Evolutionary conservation across 2,113 vertebrate genomes (phyloP), one percentile per base, ranked within the genome.

Genomic region (Cettia cetti): DNA sequence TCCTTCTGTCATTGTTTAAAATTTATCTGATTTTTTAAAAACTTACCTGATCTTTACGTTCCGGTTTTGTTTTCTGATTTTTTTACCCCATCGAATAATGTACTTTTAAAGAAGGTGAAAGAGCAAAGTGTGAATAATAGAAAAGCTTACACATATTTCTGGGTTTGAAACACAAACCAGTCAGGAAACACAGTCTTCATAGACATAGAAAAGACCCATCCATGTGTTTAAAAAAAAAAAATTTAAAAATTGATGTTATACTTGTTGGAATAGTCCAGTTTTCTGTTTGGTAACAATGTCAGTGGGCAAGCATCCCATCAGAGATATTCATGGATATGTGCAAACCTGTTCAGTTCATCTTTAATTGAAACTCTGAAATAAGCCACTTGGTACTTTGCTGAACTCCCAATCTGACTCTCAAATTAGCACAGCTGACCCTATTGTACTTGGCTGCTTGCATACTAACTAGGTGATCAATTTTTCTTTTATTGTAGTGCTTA

Each of bases 311-410:
- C 65, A 68, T 52, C 61, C 49, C 80, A 83, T 50, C 60, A 59
- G 24, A 90, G 27, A 66, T 5, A 1, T 79, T 53, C 31, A 70
- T 57, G 64, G 77, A 52, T 54, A 86, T 90, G 50, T 76, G 40
- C 53, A 84, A 97, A 92, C 72, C 33, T 80, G 42, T 90, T 96
- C 66, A 33, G 56, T 97, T 95, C 79, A 66, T 97, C 90, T 97
- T 97, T 96, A 98, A 96, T 83, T 97, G 97, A 97, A 97, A 97
- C 42, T 92, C 59, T 95, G 91, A 95, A 97, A 95, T 89, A 95
- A 95, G 31, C 61, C 94, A 96, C 72, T 95, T 97, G 94, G 76
- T 82, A 92, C 63, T 89, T 90, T 96, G n/a, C 91, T 89, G 45
- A 88, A 52, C 86, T 95, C 89, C 84, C 85, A 92, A 33, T 88